Percentiles rank a stretch among this genome's conserved stretches.
Conservation (phyloP, 1,140 invertebrate genomes). For the Magallana gigas region DNA sequence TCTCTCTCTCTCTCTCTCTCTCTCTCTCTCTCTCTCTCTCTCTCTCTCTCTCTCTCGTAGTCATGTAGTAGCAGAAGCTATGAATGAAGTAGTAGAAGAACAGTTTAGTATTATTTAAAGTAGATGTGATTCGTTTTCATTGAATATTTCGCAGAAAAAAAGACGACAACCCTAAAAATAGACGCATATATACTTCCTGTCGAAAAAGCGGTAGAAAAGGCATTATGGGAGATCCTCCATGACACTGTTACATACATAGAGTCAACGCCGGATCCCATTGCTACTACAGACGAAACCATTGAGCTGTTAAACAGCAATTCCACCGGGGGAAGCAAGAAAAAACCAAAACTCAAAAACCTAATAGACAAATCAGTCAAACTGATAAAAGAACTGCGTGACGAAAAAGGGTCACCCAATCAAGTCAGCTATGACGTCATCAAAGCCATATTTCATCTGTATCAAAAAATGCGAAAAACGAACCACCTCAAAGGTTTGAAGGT, state of each 20-base stretch:
- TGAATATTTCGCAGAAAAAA: not conserved
- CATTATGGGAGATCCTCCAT: constrained; percentile 8
- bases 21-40: no score
- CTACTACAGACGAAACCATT: not conserved
- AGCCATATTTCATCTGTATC: not conserved
- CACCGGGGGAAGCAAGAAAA: constrained; percentile 7
- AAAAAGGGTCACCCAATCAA: not conserved
- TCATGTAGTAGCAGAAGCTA: no score
- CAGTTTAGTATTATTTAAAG: no score
- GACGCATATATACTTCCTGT: constrained; percentile 2
- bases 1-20: no score
- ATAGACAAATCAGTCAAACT: not conserved
- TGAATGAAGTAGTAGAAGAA: no score
- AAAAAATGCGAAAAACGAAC: constrained; percentile 9
- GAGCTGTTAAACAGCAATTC: constrained; percentile 8
- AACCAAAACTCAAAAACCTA: not conserved
- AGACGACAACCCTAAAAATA: not conserved
- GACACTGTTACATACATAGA: not conserved
- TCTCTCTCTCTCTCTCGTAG: no score
- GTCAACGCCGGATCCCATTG: not conserved
- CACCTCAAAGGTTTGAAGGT: not conserved
- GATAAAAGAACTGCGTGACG: not conserved
- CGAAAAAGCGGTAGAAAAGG: not conserved
- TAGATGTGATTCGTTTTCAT: no score
- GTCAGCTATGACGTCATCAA: not conserved